phyloP scores from a whole-genome alignment of 2,113 vertebrate genomes.

The Chauna torquata region DNA sequence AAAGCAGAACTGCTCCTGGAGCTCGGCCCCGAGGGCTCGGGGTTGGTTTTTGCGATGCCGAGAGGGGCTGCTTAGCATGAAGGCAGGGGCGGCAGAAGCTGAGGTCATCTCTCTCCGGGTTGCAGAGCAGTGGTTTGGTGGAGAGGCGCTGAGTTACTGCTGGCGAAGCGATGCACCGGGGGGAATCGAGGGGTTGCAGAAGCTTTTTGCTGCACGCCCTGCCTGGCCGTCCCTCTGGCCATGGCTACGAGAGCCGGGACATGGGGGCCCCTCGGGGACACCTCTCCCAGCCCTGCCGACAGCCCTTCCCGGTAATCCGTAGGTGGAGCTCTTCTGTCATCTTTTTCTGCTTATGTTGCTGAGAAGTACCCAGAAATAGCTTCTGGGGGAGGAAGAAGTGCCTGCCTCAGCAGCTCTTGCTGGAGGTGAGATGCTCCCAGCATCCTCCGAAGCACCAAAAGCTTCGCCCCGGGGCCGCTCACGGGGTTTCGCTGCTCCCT shows the following conservation, averaged over 20 bases:
- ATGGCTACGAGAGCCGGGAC: not conserved
- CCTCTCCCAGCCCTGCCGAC: not conserved
- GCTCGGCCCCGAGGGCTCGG: not conserved
- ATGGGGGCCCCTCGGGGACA: not conserved
- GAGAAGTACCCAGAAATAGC: conserved; percentile 60
- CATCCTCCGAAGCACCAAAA: conserved; percentile 24
- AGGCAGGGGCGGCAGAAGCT: not conserved
- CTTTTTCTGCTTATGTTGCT: conserved; percentile 60
- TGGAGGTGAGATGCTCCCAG: not conserved
- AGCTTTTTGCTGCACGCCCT: not conserved
- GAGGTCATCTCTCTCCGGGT: not conserved
- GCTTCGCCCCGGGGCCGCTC: not conserved
- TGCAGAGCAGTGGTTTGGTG: fast-evolving
- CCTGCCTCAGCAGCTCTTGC: conserved; percentile 44
- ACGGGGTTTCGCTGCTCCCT: fast-evolving
- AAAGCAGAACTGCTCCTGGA: not conserved
- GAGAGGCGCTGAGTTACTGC: not conserved
- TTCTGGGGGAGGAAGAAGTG: not conserved
- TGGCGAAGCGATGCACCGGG: not conserved
- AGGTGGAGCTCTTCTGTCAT: conserved; percentile 67
- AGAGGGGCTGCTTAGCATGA: not conserved
- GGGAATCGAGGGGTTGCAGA: not conserved
- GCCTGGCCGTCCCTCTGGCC: fast-evolving
- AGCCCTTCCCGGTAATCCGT: conserved; percentile 54
- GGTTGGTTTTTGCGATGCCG: not conserved